phyloP scores from a whole-genome alignment of 2,797 vertebrate genomes.

The Prunella strophiata region DNA sequence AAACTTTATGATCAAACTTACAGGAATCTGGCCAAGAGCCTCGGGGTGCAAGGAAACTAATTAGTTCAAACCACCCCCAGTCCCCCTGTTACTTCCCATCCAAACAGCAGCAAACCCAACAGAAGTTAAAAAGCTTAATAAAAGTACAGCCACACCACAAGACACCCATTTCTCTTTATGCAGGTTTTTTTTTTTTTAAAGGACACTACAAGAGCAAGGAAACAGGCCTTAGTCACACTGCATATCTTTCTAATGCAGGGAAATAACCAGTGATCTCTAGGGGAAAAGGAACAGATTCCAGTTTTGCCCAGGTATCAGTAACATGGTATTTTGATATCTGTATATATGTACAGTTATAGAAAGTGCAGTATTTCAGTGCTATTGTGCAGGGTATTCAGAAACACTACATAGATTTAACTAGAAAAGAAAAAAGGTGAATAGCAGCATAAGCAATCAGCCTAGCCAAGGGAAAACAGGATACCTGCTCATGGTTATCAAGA shows the following conservation, averaged over 20 bases:
- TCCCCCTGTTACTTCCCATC: conserved; percentile 31
- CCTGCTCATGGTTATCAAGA: neutral
- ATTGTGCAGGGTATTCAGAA: neutral
- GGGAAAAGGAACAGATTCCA: neutral
- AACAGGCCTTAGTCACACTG: neutral
- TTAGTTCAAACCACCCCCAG: conserved; percentile 53
- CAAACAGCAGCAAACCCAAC: conserved; percentile 61
- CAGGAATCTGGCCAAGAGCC: conserved; percentile 55
- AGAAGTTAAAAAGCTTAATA: conserved; percentile 49
- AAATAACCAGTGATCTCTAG: neutral
- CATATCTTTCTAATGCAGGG: neutral
- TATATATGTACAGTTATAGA: neutral
- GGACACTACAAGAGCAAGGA: neutral
- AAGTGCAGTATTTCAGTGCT: neutral
- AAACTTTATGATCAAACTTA: conserved; percentile 57
- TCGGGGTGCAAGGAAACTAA: conserved; percentile 61
- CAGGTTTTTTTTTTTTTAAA: neutral
- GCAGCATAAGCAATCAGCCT: neutral
- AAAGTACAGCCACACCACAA: conserved; percentile 48
- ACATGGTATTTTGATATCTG: neutral
- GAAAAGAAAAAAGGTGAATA: neutral
- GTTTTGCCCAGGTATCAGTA: neutral
- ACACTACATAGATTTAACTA: neutral
- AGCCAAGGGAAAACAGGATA: neutral
- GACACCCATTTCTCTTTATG: conserved; percentile 41